Evolutionary conservation across 2,113 vertebrate species (phyloP).

Genomic region (Pristiophorus japonicus): DNA sequence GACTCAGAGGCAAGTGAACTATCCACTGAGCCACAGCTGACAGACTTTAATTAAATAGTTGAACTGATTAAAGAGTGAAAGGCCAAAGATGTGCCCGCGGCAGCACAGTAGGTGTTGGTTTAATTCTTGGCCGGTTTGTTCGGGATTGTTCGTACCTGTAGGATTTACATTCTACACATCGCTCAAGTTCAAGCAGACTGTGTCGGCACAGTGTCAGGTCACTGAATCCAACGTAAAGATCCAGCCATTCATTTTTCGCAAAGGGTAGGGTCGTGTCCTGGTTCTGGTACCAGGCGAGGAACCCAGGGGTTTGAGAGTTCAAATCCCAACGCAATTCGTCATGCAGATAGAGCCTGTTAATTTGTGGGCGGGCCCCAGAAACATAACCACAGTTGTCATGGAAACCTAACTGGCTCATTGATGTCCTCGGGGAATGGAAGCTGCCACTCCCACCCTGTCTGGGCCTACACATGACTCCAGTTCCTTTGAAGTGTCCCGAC

Average conservation of each 20-base stretch:
- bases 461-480: not conserved
- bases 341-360: not conserved
- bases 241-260: too few relatives aligned
- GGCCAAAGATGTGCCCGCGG: not conserved
- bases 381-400: not conserved
- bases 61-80: not conserved
- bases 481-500: not conserved
- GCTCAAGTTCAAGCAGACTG: too few relatives aligned
- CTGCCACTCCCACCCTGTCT: not conserved
- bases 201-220: too few relatives aligned
- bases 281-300: too few relatives aligned
- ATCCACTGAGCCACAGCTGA: too few relatives aligned
- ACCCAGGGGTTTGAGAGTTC: too few relatives aligned
- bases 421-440: not conserved
- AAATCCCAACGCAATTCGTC: too few relatives aligned
- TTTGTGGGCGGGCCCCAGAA: not conserved
- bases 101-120: not conserved
- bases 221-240: too few relatives aligned
- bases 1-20: too few relatives aligned
- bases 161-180: not conserved
- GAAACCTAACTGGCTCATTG: not conserved
- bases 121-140: not conserved
- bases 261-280: too few relatives aligned
- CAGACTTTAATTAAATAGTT: not conserved
- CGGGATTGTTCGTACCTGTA: not conserved